phyloP scores from a whole-genome alignment of 2,888 invertebrate species.

The Microchrysa polita region DNA sequence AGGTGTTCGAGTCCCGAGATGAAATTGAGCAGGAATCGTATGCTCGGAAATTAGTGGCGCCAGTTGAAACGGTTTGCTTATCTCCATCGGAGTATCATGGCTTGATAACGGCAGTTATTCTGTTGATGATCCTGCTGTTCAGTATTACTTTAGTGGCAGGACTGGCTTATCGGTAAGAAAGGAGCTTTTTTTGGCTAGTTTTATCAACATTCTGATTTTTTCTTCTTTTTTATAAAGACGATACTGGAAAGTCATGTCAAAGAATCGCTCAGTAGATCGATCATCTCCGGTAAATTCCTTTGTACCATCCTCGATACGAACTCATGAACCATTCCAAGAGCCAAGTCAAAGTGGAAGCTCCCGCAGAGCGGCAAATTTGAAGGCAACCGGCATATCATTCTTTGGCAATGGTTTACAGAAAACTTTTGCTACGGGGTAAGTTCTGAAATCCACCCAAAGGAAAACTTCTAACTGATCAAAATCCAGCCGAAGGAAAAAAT shows the following conservation, averaged over 20 bases:
- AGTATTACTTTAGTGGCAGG: constrained; percentile 78
- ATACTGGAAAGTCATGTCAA: constrained; percentile 81
- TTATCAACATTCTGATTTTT: constrained; percentile 23
- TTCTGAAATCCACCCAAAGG: no score
- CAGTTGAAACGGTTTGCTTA: constrained; percentile 79
- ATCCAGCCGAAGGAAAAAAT: no score
- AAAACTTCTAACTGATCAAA: no score
- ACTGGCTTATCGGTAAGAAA: constrained; percentile 75
- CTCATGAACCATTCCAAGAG: constrained; percentile 64
- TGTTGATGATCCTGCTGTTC: constrained; percentile 77
- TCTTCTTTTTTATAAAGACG: constrained; percentile 67
- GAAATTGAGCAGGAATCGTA: constrained; percentile 72
- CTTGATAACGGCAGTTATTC: constrained; percentile 80
- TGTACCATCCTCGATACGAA: constrained; percentile 64
- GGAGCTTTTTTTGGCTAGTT: background rate
- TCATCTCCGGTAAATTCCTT: constrained; percentile 64
- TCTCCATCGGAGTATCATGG: constrained; percentile 86
- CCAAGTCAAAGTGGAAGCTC: constrained; percentile 56
- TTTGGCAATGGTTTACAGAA: constrained; percentile 77
- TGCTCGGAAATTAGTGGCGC: constrained; percentile 73
- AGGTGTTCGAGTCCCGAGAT: constrained; percentile 86
- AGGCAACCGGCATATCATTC: constrained; percentile 65
- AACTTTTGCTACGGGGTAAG: constrained; percentile 73
- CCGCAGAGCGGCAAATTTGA: constrained; percentile 54
- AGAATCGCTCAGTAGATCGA: constrained; percentile 70